Conservation (phyloP, 1,140 invertebrate species). For the Leptonema lineaticorne region DNA sequence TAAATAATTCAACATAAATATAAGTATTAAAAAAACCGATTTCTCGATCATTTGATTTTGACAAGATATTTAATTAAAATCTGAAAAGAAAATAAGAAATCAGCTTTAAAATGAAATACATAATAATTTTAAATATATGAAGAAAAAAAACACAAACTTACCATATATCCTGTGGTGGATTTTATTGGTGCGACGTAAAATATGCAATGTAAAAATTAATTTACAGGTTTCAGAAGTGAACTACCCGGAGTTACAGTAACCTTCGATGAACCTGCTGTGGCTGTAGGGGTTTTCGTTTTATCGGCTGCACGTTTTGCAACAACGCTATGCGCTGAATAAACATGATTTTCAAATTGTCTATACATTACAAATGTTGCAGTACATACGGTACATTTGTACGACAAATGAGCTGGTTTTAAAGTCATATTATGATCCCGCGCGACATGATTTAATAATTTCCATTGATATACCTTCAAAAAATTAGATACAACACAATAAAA, state of each 20-base stretch:
- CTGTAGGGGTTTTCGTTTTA: constrained; percentile 50
- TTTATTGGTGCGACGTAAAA: too few species aligned
- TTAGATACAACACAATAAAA: constrained; percentile 5
- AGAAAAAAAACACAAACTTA: neutral
- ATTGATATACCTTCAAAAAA: constrained; percentile 77
- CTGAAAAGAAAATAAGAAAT: neutral
- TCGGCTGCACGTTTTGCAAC: constrained; percentile 79
- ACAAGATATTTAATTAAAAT: neutral
- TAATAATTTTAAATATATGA: neutral
- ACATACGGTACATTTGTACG: constrained; percentile 93
- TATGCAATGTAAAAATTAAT: neutral
- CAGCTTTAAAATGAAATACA: neutral
- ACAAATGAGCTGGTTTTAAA: constrained; percentile 86
- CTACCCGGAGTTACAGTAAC: constrained; percentile 48
- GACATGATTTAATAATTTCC: constrained; percentile 89
- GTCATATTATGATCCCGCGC: constrained; percentile 88
- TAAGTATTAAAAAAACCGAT: neutral
- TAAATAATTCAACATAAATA: too few species aligned
- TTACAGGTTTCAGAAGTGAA: constrained; percentile 30
- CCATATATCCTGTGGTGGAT: neutral
- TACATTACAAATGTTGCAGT: constrained; percentile 94
- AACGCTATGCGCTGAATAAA: constrained; percentile 88
- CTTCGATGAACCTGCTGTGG: constrained; percentile 32
- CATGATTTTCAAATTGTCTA: constrained; percentile 92
- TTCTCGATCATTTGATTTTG: neutral